Conservation (phyloP, 2,797 vertebrate genomes). For the Trachops cirrhosus region DNA sequence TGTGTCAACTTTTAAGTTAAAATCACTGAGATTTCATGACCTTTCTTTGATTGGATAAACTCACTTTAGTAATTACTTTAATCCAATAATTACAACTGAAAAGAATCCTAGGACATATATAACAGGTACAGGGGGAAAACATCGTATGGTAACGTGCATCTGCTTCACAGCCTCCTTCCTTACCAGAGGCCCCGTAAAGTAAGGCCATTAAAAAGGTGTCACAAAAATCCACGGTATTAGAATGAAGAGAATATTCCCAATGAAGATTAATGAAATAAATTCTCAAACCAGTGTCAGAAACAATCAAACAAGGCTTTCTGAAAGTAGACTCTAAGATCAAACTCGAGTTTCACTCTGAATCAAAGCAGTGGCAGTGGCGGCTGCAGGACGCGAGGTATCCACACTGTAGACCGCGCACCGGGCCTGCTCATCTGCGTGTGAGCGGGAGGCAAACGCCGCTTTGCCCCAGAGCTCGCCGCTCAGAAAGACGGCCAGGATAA, state of each 20-base stretch:
- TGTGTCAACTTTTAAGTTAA: conserved; percentile 60
- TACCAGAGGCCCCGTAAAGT: neutral
- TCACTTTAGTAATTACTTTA: conserved; percentile 65
- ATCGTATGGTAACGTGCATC: neutral
- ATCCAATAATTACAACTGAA: conserved; percentile 57
- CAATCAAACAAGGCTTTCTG: neutral
- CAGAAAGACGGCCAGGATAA: conserved; percentile 12
- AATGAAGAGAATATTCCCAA: conserved; percentile 1
- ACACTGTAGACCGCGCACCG: neutral
- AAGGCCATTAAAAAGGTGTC: neutral
- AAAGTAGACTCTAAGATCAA: conserved; percentile 9
- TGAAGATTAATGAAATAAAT: neutral
- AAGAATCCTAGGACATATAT: neutral
- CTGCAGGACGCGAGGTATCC: neutral
- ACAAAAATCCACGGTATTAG: neutral
- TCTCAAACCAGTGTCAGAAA: conserved; percentile 40
- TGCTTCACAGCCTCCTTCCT: neutral
- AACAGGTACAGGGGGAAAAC: neutral
- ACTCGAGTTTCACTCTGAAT: conserved; percentile 40
- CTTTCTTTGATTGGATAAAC: conserved; percentile 69
- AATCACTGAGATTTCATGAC: conserved; percentile 65
- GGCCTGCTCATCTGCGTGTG: neutral
- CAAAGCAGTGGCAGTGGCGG: neutral
- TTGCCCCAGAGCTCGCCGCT: neutral
- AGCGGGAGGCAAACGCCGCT: neutral